Conservation (phyloP, 1,140 invertebrate genomes). For the Archivesica marissinica region DNA sequence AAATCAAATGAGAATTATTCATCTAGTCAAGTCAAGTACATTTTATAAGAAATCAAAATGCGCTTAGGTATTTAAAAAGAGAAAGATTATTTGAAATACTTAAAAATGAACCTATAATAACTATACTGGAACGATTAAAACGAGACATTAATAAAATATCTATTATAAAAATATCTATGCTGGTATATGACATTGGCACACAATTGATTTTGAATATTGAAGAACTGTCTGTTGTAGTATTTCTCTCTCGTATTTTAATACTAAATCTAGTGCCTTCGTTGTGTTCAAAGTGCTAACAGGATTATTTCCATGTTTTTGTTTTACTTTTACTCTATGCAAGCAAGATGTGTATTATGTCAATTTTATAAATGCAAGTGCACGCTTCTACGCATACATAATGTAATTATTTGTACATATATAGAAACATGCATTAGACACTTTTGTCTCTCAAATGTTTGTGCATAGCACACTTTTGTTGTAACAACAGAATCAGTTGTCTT, state of each 20-base stretch:
- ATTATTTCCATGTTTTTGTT: neutral
- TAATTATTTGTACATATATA: slow-evolving; percentile 32
- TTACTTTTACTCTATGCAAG: neutral
- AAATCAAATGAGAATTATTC: slow-evolving; percentile 53
- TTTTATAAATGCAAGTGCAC: neutral
- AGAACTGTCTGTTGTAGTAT: too few species aligned
- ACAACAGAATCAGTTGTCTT: slow-evolving; percentile 42
- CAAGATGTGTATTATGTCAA: slow-evolving; percentile 25
- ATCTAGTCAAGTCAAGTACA: slow-evolving; percentile 38
- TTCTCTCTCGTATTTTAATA: too few species aligned
- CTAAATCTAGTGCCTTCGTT: slow-evolving; percentile 54
- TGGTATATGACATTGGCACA: too few species aligned
- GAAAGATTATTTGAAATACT: neutral
- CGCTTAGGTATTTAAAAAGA: too few species aligned
- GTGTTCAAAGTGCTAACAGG: slow-evolving; percentile 61
- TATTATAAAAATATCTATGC: too few species aligned
- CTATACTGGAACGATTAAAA: neutral
- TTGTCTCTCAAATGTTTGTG: neutral
- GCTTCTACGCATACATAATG: slow-evolving; percentile 13
- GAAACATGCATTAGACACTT: neutral
- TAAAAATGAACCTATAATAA: neutral
- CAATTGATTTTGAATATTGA: too few species aligned
- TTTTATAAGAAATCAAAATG: slow-evolving; percentile 33
- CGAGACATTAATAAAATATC: too few species aligned
- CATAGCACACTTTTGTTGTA: slow-evolving; percentile 28